Evolutionary conservation across 2,797 vertebrate species (phyloP), one percentile per base, ranked within the genome.

Genomic region (Pantherophis vulpinus): DNA sequence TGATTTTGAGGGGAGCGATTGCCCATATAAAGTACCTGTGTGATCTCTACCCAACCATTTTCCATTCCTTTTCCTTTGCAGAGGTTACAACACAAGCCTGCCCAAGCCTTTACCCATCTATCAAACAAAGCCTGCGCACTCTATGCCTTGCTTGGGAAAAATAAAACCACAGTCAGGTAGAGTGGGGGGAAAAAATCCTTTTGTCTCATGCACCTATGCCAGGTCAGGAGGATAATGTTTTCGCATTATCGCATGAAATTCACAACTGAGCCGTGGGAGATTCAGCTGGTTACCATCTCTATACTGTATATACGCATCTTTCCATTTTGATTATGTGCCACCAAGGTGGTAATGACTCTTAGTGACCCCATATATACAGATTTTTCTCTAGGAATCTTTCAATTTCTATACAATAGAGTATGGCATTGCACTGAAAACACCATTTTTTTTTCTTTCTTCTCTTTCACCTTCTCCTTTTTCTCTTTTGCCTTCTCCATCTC

Each of bases 151-250:
- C 97, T 98, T 0, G 97, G 97, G 90, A 97, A 96, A 90, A 96
- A 98, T 70, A 98, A 97, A 95, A 91, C 95, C 25, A 96, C 94
- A 55, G 88, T 97, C 95, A 98, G 98, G 98, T 98, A 98, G 1
- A 56, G 2, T 11, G 1, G 9, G 5, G 32, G 47, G 7, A 7
- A 51, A 47, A 55, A 32, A 0, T 14, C 4, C 29, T 2, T 95
- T 92, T 58, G 5, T 23, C 16, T 10, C 9, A 6, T 0, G 2
- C 2, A 4, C 23, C 1, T 0, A 27, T 66, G 27, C 0, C 0
- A 1, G 23, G 20, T 61, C 0, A 0, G 54, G 90, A 13, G 2
- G 29, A 63, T 4, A 87, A 6, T 0, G 1, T 0, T 2, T 0
- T 0, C 5, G 0, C 11, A n/a, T 18, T 11, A 37, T 37, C 37